Base-by-base conservation (phyloP, 1,140 invertebrate species). In the Aphidius gifuensis region DNA sequence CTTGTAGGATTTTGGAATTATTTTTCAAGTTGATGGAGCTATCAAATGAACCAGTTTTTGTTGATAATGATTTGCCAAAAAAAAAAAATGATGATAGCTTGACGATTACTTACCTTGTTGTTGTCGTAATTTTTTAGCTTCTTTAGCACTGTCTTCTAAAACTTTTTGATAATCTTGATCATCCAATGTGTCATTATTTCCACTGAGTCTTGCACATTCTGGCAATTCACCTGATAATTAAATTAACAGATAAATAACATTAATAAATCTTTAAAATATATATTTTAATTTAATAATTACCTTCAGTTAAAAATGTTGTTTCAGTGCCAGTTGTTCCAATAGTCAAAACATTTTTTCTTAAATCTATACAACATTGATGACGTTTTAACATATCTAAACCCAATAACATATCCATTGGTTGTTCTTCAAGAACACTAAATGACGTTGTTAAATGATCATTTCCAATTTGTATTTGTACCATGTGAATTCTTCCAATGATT, bases 341-440 rank as follows among this genome's bases (percentile, higher is more conserved):
- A 47, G 87, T 85, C 23, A 99, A 82, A 1, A 95, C 85, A 80
- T 96, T 97, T 57, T 85, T 85, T 73, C 94, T 92, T 60, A 99
- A 80, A 79, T 99, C 96, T 71, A 99, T 97, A 66, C 88, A 90
- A 83, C 96, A 98, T 82, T 95, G 93, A 84, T 99, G 97, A 67
- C 97, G 82, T 81, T 95, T 96, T 0, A 99, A 82, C 94, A 99
- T 98, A 74, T 99, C 97, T 40, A 99, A 83, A 0, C 97, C 97
- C 5, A 99, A 82, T 21, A 99, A 80, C 94, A 99, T 98, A 73
- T 99, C 97, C 94, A 99, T 98, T 5, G 93, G 92, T 76, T 99
- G 96, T 66, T 98, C 92, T 77, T 97, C 92, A 23, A 99, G 82
- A n/a, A 99, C 95, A 38, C 94, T 96, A 80, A 99, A 99, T 5